Evolutionary conservation across 2,113 vertebrate genomes (phyloP).

Genomic region (Chamaea fasciata): DNA sequence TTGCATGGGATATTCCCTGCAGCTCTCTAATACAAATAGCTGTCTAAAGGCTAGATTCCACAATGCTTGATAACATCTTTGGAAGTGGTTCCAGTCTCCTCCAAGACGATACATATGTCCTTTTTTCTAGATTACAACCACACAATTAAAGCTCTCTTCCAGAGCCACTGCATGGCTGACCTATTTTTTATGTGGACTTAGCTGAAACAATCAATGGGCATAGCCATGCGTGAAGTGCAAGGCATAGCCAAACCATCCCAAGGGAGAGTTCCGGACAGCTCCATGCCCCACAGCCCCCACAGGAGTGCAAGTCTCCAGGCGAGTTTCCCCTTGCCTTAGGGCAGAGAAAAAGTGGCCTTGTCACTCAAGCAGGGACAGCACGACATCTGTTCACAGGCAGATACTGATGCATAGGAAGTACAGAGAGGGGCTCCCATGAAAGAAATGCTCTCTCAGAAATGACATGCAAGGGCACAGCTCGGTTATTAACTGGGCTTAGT

Average conservation of each 20-base stretch:
- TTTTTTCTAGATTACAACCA: not conserved
- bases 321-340: not conserved
- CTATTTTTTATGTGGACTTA: slow-evolving; percentile 23
- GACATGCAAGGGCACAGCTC: not conserved
- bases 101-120: not conserved
- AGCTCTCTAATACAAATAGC: not conserved
- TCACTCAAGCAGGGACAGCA: not conserved
- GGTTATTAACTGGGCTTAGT: not conserved
- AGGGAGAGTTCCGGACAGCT: not conserved
- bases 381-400: not conserved
- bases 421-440: not conserved
- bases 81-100: not conserved
- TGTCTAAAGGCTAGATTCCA: not conserved
- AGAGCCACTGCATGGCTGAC: slow-evolving; percentile 22
- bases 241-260: not conserved
- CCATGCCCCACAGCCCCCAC: not conserved
- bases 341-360: not conserved
- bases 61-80: not conserved
- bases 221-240: not conserved
- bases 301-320: not conserved
- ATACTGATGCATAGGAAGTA: not conserved
- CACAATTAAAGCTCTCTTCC: not conserved
- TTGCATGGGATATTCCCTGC: not conserved
- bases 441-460: not conserved
- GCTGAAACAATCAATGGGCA: slow-evolving; percentile 11